Evolutionary conservation across 2,888 invertebrate genomes (phyloP), one percentile per base, ranked within the genome.

Genomic region (Apoderus coryli): DNA sequence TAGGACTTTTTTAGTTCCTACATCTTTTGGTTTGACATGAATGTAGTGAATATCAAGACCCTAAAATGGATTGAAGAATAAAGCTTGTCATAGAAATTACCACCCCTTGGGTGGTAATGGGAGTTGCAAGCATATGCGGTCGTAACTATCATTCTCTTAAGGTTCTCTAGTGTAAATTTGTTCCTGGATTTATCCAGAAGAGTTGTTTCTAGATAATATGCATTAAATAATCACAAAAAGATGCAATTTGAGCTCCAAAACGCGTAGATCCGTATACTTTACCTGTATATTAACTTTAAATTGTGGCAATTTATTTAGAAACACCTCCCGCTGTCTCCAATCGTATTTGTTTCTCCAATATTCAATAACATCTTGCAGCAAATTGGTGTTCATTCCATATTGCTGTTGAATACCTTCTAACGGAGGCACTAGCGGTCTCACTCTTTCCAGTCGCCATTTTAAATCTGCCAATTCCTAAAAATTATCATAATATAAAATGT

Each of bases 311-410:
- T 64, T 54, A 47, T 82, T 82, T 23, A 82, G 49, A 26, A 59
- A 56, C 9, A 49, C 49, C 48, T 77, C 71, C 4, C 74, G 60
- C 41, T 67, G 58, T 14, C 56, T 53, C 76, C 79, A 82, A 43
- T 76, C 61, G 50, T 76, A 82, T 31, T 71, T 62, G 2, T 63
- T 64, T 16, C 53, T 66, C 93, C 93, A 93, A 53, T 80, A 79
- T 25, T 76, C 65, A 1, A 81, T 53, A 4, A 89, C 61, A 39
- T 66, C 64, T 7, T 66, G 60, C 3, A 88, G 54, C 37, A 72
- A 38, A 7, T 53, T 62, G 0, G 75, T 60, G 47, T 85, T 79
- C 52, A 89, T 76, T 4, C 92, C 92, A 45, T 88, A 88, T 32
- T 73, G 67, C 56, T 85, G 89, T 4, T 67, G 70, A 1, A 63